phyloP scores from a whole-genome alignment of 2,888 invertebrate species.

The Biston stratarius region DNA sequence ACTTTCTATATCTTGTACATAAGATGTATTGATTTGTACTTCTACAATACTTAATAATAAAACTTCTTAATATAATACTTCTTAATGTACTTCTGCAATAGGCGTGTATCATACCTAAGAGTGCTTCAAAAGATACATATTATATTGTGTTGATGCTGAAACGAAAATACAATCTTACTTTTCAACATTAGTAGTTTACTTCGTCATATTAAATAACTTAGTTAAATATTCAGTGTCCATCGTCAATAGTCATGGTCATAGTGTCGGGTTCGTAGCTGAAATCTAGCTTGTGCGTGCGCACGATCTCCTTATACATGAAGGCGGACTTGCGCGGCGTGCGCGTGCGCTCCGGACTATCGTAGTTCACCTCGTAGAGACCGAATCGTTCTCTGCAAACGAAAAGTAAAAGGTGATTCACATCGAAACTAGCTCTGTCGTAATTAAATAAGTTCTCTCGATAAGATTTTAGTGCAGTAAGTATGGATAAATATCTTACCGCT shows the following conservation, averaged over 20 bases:
- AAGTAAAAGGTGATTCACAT: background rate
- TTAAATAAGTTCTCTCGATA: background rate
- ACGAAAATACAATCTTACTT: no score
- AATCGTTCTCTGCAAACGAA: slow-evolving; percentile 52
- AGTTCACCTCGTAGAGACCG: slow-evolving; percentile 63
- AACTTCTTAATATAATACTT: no score
- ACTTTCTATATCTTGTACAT: no score
- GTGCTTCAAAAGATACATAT: no score
- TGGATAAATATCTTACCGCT: no score
- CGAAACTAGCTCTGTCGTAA: background rate
- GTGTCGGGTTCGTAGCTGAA: slow-evolving; percentile 51
- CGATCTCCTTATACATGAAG: slow-evolving; percentile 59
- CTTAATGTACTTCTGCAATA: no score
- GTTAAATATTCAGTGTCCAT: slow-evolving; percentile 48
- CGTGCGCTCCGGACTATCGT: slow-evolving; percentile 51
- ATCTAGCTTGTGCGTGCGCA: slow-evolving; percentile 53
- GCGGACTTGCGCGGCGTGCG: slow-evolving; percentile 63
- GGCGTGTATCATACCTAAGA: no score
- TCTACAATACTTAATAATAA: no score
- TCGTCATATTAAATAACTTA: no score
- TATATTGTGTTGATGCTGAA: no score
- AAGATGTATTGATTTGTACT: no score
- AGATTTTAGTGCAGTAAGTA: background rate
- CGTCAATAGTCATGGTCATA: slow-evolving; percentile 55
- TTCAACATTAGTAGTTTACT: no score